phyloP scores from a whole-genome alignment of 2,797 vertebrate species.

The Momotus momota region DNA sequence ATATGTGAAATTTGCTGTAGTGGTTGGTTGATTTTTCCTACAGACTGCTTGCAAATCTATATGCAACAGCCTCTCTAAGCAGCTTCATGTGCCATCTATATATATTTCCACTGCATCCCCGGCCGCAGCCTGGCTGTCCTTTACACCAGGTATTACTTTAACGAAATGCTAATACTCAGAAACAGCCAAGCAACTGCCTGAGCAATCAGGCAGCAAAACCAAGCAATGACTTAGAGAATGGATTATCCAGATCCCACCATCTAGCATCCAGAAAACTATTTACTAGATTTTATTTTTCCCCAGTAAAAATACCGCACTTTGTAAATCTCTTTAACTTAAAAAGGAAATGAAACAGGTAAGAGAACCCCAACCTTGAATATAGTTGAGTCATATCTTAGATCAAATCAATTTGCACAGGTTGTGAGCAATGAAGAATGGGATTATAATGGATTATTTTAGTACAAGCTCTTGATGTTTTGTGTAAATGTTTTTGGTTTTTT shows the following conservation, averaged over 20 bases:
- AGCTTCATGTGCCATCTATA: neutral
- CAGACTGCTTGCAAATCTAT: neutral
- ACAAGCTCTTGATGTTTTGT: neutral
- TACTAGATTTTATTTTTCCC: neutral
- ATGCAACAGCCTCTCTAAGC: neutral
- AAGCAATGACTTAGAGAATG: neutral
- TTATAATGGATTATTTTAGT: conserved; percentile 14
- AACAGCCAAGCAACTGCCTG: neutral
- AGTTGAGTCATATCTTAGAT: neutral
- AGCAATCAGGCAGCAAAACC: neutral
- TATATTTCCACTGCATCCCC: neutral
- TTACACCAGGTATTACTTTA: neutral
- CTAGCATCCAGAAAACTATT: neutral
- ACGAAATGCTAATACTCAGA: neutral
- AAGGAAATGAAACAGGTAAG: conserved; percentile 15
- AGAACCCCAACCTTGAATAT: neutral
- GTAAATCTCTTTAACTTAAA: neutral
- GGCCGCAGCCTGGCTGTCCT: neutral
- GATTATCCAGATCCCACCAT: neutral
- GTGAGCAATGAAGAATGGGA: neutral
- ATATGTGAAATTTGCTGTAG: neutral
- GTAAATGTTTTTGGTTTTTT: neutral
- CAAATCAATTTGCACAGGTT: neutral
- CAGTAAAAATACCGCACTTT: neutral
- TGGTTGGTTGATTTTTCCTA: neutral